These are phyloP conservation scores for Loxodonta africana DNA, from an alignment of 2,113 vertebrate genomes.

Conservation along the genomic window DNA sequence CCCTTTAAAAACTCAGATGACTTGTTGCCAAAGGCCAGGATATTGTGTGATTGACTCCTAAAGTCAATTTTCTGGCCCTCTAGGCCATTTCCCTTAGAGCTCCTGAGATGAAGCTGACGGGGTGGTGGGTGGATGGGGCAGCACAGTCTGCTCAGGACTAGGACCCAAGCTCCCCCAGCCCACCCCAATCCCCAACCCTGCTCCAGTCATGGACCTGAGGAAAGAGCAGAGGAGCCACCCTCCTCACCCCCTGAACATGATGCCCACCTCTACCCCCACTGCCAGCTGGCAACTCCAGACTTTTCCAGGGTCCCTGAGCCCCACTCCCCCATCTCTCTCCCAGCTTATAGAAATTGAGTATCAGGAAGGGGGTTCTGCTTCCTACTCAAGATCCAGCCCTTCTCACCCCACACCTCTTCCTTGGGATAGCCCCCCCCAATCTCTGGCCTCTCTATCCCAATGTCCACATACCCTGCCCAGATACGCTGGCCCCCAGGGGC, in stretches of 20 bases:
- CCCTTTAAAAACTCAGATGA: background rate
- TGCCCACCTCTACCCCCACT: background rate
- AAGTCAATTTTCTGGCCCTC: background rate
- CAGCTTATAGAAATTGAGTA: background rate
- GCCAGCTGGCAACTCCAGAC: background rate
- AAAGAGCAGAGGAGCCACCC: background rate
- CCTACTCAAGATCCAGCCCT: background rate
- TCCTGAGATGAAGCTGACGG: background rate
- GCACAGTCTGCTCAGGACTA: background rate
- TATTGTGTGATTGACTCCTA: background rate
- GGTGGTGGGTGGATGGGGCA: background rate
- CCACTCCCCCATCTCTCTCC: background rate
- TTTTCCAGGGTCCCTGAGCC: background rate
- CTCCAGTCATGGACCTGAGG: too few relatives aligned
- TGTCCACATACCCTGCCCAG: background rate
- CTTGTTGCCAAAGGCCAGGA: background rate
- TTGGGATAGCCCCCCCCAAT: background rate
- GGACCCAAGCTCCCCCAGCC: background rate
- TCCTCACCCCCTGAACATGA: background rate
- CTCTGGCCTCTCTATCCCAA: background rate
- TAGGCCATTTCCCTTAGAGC: background rate
- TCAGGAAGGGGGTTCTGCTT: background rate
- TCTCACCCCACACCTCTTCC: background rate
- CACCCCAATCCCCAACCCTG: too few relatives aligned
- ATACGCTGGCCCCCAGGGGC: background rate